Evolutionary conservation across 1,140 invertebrate species (phyloP), one percentile per base, ranked within the genome.

Genomic region (Hermetia illucens): DNA sequence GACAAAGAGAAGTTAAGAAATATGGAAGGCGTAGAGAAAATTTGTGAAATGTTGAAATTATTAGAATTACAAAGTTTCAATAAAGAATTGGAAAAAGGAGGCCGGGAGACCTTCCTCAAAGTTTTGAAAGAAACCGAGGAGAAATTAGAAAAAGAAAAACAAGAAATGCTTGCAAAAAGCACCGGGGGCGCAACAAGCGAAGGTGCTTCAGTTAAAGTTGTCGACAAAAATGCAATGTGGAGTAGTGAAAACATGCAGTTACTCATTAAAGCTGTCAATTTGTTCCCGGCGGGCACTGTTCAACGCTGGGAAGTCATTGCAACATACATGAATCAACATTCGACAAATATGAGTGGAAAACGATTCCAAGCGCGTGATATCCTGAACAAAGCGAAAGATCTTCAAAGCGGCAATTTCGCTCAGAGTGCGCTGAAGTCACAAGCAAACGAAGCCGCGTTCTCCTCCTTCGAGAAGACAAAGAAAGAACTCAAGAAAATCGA

Each of bases 281-380:
- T 97, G 2, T 97, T 96, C 59, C 92, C 94, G 1, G 90, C 91
- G 29, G 93, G 94, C 12, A 97, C 93, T 0, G 85, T 79, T 59
- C 84, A 94, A 53, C 71, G 90, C 47, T 98, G 92, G 93, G 91
- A 96, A 41, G 89, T 94, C 1, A 86, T 97, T 2, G 86, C 92
- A 0, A 89, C 90, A 54, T 98, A 93, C 58, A 79, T 98, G 12
- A 92, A 91, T 55, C 91, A 96, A 55, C 94, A 98, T 54, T 70
- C 72, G 12, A 64, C 56, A 21, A 69, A 66, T 38, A 38, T 48
- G 17, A 67, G 68, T 35, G 63, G 64, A 16, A 56, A 53, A 37
- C 58, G 68, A 30, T 74, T 75, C 32, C 74, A 62, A 44, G 83
- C 91, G 0, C 92, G 94, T 60, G 86, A 96, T 59, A 88, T 95